phyloP scores from a whole-genome alignment of 2,797 vertebrate species.

The Pristis pectinata region DNA sequence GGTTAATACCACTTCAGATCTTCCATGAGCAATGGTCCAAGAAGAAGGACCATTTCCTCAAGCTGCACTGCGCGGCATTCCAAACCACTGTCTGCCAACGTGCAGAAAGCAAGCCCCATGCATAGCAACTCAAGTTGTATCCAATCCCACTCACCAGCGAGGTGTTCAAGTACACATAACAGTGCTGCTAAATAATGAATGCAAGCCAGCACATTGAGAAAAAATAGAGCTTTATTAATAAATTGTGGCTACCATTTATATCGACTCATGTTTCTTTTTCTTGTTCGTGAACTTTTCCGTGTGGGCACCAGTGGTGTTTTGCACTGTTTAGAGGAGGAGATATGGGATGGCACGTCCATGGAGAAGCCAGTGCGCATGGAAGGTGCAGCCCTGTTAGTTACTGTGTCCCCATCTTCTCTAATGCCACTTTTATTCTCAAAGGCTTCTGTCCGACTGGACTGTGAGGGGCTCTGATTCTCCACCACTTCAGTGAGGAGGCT shows the following conservation, averaged over 20 bases:
- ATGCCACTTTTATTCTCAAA: background rate
- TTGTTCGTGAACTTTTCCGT: background rate
- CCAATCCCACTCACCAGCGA: background rate
- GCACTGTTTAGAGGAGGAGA: background rate
- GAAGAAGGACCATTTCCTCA: background rate
- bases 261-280: background rate
- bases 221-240: constrained; percentile 1
- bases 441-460: background rate
- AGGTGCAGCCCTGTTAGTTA: background rate
- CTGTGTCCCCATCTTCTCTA: background rate
- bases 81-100: background rate
- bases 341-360: background rate
- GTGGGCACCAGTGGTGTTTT: background rate
- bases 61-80: background rate
- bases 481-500: constrained; percentile 5
- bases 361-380: background rate
- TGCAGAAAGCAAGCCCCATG: background rate
- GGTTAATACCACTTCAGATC: background rate
- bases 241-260: background rate
- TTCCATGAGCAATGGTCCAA: background rate
- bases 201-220: background rate
- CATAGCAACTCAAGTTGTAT: background rate
- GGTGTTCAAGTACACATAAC: background rate
- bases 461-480: background rate
- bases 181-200: background rate